These are phyloP conservation scores for Clistopyga incitator DNA, from an alignment of 2,888 invertebrate genomes.

Conservation along the genomic window DNA sequence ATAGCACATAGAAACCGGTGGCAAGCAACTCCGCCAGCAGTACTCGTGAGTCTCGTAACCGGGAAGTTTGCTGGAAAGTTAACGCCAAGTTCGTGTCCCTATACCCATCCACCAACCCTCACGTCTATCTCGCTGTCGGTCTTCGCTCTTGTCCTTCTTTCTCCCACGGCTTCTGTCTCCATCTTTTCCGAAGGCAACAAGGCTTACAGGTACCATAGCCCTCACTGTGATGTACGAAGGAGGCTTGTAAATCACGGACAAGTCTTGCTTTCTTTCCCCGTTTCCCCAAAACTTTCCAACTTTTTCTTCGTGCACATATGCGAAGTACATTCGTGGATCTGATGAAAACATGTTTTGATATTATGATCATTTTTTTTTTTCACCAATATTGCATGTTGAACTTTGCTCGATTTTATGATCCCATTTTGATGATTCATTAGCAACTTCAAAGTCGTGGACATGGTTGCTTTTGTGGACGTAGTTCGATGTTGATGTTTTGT, in stretches of 20 bases:
- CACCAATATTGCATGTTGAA: no score
- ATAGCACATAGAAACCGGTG: constrained; percentile 43
- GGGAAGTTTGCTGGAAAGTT: constrained; percentile 70
- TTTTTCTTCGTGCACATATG: background rate
- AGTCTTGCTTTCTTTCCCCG: background rate
- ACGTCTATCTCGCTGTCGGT: constrained; percentile 22
- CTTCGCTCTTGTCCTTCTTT: constrained; percentile 29
- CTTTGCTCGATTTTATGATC: no score
- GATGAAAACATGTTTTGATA: no score
- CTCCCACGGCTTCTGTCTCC: constrained; percentile 51
- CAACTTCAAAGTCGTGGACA: no score
- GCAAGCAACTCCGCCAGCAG: constrained; percentile 38
- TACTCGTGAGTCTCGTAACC: constrained; percentile 68
- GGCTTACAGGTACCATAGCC: constrained; percentile 33
- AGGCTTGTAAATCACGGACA: background rate
- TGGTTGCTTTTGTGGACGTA: no score
- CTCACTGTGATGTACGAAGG: constrained; percentile 2
- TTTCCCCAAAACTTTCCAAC: background rate
- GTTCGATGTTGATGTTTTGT: background rate
- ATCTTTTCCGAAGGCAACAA: constrained; percentile 50
- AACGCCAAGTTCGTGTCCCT: constrained; percentile 66
- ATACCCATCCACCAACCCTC: constrained; percentile 26
- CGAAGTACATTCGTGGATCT: no score
- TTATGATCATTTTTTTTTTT: no score
- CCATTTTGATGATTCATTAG: no score